Conservation (phyloP, 2,888 invertebrate genomes). For the Monopis laevigella region DNA sequence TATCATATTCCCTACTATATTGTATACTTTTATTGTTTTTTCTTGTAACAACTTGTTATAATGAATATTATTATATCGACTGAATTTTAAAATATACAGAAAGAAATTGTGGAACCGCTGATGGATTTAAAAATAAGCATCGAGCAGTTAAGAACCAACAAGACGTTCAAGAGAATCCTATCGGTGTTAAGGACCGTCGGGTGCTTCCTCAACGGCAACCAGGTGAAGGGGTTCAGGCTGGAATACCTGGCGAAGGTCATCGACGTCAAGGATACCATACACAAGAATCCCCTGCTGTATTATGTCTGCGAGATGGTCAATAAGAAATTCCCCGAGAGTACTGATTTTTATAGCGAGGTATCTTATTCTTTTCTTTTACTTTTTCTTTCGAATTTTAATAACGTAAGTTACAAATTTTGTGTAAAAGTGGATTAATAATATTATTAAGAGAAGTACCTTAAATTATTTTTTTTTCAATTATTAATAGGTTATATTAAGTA, state of each 20-base stretch:
- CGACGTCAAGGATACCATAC: slow-evolving; percentile 98
- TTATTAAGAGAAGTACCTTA: too few relatives aligned
- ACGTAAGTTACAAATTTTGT: too few relatives aligned
- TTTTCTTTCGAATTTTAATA: too few relatives aligned
- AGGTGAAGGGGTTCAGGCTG: slow-evolving; percentile 95
- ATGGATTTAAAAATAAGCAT: slow-evolving; percentile 99
- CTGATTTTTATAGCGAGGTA: slow-evolving; percentile 97
- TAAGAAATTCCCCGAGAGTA: slow-evolving; percentile 94
- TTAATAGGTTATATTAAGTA: too few relatives aligned
- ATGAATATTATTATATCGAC: background rate
- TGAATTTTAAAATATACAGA: slow-evolving; percentile 36
- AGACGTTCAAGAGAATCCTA: slow-evolving; percentile 94
- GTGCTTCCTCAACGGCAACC: slow-evolving; percentile 93
- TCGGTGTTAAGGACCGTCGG: slow-evolving; percentile 94
- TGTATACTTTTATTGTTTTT: too few relatives aligned
- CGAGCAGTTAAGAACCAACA: slow-evolving; percentile 88
- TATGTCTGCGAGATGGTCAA: slow-evolving; percentile 98
- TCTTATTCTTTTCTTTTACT: too few relatives aligned
- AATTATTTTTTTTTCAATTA: too few relatives aligned
- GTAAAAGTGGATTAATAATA: too few relatives aligned
- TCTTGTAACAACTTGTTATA: too few relatives aligned
- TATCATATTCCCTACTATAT: too few relatives aligned
- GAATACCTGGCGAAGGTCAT: slow-evolving; percentile 98
- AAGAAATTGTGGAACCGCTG: slow-evolving; percentile 98
- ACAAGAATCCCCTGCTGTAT: slow-evolving; percentile 97